phyloP scores from a whole-genome alignment of 2,888 invertebrate genomes.

The Physocephala rufipes region DNA sequence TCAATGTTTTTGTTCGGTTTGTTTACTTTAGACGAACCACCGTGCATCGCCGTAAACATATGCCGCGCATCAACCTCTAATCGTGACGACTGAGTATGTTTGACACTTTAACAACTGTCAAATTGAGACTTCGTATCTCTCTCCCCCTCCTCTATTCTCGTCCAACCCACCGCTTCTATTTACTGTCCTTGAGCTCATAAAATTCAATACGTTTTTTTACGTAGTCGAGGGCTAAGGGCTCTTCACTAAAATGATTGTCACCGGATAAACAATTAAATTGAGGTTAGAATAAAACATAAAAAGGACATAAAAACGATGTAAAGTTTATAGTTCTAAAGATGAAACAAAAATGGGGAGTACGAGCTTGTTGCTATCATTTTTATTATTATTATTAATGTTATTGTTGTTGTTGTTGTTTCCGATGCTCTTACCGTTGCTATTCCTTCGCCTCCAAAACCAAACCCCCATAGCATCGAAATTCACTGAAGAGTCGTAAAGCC shows the following conservation, averaged over 20 bases:
- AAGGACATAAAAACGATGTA: slow-evolving; percentile 64
- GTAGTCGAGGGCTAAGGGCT: slow-evolving; percentile 40
- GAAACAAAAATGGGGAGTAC: neutral
- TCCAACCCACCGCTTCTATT: neutral
- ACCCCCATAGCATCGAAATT: slow-evolving; percentile 34
- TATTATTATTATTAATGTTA: slow-evolving; percentile 35
- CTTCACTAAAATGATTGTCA: slow-evolving; percentile 65
- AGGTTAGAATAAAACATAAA: slow-evolving; percentile 66
- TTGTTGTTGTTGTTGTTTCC: slow-evolving; percentile 9
- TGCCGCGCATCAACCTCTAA: neutral
- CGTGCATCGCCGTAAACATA: neutral
- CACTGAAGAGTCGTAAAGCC: slow-evolving; percentile 56
- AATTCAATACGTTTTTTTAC: slow-evolving; percentile 43
- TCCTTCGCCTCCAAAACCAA: slow-evolving; percentile 27
- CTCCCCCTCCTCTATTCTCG: neutral
- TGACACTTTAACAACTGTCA: slow-evolving; percentile 48
- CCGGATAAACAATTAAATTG: slow-evolving; percentile 67
- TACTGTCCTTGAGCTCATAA: slow-evolving; percentile 51
- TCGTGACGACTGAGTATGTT: slow-evolving; percentile 18
- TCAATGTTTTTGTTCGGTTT: neutral
- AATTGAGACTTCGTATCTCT: slow-evolving; percentile 48
- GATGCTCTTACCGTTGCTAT: slow-evolving; percentile 12
- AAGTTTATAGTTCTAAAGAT: slow-evolving; percentile 46
- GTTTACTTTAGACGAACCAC: neutral
- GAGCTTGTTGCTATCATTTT: slow-evolving; percentile 8